These are phyloP conservation scores for Aegotheles bennettii DNA, from an alignment of 2,113 vertebrate genomes.

Conservation along the genomic window DNA sequence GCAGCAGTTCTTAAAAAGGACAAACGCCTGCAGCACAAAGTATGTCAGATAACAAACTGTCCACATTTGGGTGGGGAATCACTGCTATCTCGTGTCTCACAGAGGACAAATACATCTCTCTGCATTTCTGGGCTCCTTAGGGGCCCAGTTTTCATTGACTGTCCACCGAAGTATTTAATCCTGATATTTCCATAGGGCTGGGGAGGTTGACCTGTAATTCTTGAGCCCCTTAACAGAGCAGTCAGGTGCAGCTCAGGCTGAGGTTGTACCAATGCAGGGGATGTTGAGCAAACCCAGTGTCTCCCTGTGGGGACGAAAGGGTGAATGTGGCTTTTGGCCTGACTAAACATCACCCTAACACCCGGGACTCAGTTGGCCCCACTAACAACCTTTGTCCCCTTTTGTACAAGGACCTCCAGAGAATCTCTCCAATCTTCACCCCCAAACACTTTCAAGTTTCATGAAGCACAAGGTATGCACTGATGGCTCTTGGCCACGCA, in stretches of 20 bases:
- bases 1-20: background rate
- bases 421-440: background rate
- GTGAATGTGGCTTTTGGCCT: rapidly evolving
- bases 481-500: background rate
- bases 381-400: background rate
- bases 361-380: background rate
- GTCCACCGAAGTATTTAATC: background rate
- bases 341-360: background rate
- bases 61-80: background rate
- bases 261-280: background rate
- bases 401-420: background rate
- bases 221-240: background rate
- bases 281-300: background rate
- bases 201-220: background rate
- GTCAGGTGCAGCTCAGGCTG: background rate
- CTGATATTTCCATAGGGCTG: background rate
- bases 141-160: background rate
- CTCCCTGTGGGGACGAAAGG: rapidly evolving
- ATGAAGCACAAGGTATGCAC: background rate
- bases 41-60: background rate
- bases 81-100: background rate
- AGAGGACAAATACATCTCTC: background rate
- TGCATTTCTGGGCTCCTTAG: background rate
- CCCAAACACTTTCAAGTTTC: background rate
- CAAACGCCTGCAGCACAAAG: background rate